Percentiles rank a stretch among this genome's conserved stretches.
Evolutionary conservation across 2,113 vertebrate species (phyloP).

Genomic region (Ailuropoda melanoleuca): DNA sequence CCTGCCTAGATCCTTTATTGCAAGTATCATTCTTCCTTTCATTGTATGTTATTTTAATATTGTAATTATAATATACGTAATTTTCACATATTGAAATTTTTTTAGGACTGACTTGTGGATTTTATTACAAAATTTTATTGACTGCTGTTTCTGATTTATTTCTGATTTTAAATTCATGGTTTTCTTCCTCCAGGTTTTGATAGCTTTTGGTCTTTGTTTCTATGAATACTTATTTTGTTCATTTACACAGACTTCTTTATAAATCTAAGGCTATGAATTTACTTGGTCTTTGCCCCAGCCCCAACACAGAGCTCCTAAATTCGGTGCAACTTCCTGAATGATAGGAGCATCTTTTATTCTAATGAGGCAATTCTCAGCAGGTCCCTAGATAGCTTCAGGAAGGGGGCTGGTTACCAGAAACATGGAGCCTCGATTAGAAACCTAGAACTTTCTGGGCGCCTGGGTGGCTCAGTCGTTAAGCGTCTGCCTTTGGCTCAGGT

Average conservation of each 20-base stretch:
- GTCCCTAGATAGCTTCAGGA: background rate
- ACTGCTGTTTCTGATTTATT: background rate
- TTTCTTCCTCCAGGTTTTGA: background rate
- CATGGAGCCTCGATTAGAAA: background rate
- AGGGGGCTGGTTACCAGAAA: background rate
- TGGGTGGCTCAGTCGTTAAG: no score
- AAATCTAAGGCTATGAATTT: background rate
- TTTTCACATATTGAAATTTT: background rate
- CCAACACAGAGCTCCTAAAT: background rate
- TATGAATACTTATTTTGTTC: background rate
- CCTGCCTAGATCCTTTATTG: background rate
- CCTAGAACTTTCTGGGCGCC: background rate
- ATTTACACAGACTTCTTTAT: background rate
- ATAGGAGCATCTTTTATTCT: background rate
- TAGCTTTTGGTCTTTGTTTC: background rate
- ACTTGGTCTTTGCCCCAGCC: background rate
- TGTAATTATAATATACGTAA: background rate
- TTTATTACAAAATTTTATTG: background rate
- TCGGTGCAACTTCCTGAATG: background rate
- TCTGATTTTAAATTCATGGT: constrained; percentile 6
- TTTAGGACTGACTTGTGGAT: background rate
- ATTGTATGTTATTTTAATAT: background rate
- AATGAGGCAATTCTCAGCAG: background rate
- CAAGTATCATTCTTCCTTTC: constrained; percentile 2
- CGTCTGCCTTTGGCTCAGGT: no score